Evolutionary conservation across 2,888 invertebrate species (phyloP).

Genomic region (Chirona hameri): DNA sequence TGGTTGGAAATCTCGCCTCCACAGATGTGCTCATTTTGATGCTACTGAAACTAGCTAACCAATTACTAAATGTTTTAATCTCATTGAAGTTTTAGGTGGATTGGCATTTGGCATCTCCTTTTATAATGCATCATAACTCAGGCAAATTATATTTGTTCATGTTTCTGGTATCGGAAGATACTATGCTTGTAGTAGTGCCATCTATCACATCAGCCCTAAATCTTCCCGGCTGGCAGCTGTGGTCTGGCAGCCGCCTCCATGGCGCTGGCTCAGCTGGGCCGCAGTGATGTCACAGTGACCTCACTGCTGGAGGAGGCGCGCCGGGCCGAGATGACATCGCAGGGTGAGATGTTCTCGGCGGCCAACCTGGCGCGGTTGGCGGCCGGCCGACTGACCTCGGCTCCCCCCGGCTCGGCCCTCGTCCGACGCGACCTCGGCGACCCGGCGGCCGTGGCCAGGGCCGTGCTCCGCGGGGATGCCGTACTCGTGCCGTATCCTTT

Average conservation of each 20-base stretch:
- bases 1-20: background rate
- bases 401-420: background rate
- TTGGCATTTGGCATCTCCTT: no score
- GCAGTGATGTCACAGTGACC: background rate
- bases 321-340: background rate
- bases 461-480: background rate
- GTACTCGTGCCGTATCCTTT: conserved; percentile 22
- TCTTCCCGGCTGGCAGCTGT: no score
- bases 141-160: no score
- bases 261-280: background rate
- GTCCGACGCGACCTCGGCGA: background rate
- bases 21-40: no score
- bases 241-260: conserved; percentile 13
- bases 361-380: conserved; percentile 26
- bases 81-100: no score
- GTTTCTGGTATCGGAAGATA: no score
- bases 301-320: background rate
- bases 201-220: no score
- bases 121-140: no score
- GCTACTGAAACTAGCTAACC: no score
- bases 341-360: conserved; percentile 35
- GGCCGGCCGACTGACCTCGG: background rate
- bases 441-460: background rate
- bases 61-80: no score
- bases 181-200: no score